These are phyloP conservation scores for Temnothorax unifasciatus DNA, from an alignment of 2,888 invertebrate species.

Conservation along the genomic window DNA sequence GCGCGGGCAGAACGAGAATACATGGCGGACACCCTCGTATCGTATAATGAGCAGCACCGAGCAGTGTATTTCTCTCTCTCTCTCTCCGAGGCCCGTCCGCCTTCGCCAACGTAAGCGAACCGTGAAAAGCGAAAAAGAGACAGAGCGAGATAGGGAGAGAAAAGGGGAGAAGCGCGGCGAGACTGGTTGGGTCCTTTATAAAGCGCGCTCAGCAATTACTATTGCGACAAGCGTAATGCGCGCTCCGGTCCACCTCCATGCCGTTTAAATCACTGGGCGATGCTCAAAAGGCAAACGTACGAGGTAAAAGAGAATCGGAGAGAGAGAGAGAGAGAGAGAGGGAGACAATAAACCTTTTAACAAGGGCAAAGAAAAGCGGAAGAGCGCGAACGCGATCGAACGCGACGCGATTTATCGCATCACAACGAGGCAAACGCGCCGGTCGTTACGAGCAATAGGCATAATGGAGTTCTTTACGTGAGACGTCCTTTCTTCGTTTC, in stretches of 20 bases:
- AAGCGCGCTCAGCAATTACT: slow-evolving; percentile 65
- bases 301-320: slow-evolving; percentile 5
- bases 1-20: slow-evolving; percentile 47
- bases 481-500: background rate
- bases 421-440: background rate
- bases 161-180: background rate
- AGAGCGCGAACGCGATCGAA: slow-evolving; percentile 32
- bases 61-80: background rate
- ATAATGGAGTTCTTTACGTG: slow-evolving; percentile 32
- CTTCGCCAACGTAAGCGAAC: background rate
- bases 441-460: slow-evolving; percentile 8
- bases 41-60: slow-evolving; percentile 44
- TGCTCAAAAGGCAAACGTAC: slow-evolving; percentile 49
- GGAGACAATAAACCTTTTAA: slow-evolving; percentile 19
- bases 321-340: background rate
- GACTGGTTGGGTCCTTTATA: slow-evolving; percentile 28
- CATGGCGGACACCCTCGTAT: slow-evolving; percentile 46
- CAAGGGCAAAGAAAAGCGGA: background rate
- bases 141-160: slow-evolving; percentile 1
- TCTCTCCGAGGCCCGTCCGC: background rate
- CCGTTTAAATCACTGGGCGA: slow-evolving; percentile 43
- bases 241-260: slow-evolving; percentile 39
- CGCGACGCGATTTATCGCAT: slow-evolving; percentile 44
- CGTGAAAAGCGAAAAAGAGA: slow-evolving; percentile 46
- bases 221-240: slow-evolving; percentile 61